Base-by-base conservation (phyloP, 2,797 vertebrate genomes). In the Notamacropus eugenii region DNA sequence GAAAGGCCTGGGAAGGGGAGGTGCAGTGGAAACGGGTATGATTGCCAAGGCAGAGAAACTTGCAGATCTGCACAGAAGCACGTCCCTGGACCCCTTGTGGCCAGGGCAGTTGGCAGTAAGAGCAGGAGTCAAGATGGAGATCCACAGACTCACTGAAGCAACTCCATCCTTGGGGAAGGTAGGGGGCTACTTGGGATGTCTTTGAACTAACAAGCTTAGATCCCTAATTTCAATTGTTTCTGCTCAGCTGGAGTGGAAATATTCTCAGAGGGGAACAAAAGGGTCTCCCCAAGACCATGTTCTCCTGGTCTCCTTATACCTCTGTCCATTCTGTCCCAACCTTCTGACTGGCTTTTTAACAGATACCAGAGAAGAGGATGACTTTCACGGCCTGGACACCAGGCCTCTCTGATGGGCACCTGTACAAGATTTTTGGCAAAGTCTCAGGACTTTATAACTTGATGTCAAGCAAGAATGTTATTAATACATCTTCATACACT, bases 261-360 rank as follows among this genome's bases (percentile, higher is more conserved):
- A 19, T 22, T 40, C 6, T 82, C 19, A 46, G n/a, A 6, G 19
- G n/a, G 16, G 19, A 19, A 5, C 0, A 16, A 8, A 2, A 1
- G n/a, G 67, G 19, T 0, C 1, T 5, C 8, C 74, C 74, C 27
- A 50, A 87, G 22, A 50, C 10, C 40, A 11, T 3, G 24, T 1
- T 87, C 40, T 87, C 40, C 24, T 4, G 22, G 19, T 40, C 5
- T 40, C 67, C 67, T 74, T 13, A 40, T 8, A 24, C 3, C 34
- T n/a, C 62, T 67, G 34, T 50, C 74, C 74, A 87, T 28, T 50
- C 40, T 87, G 19, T 50, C 74, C 74, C 9, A 46, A 87, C 40
- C 40, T 5, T 46, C 24, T 50, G 22, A 40, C 16, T 82, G 19
- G 67, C 2, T 24, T 82, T 82, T 46, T 82, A 46, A 82, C 19